Base-by-base conservation (phyloP, 2,113 vertebrate species). In the Cyanocitta stelleri region DNA sequence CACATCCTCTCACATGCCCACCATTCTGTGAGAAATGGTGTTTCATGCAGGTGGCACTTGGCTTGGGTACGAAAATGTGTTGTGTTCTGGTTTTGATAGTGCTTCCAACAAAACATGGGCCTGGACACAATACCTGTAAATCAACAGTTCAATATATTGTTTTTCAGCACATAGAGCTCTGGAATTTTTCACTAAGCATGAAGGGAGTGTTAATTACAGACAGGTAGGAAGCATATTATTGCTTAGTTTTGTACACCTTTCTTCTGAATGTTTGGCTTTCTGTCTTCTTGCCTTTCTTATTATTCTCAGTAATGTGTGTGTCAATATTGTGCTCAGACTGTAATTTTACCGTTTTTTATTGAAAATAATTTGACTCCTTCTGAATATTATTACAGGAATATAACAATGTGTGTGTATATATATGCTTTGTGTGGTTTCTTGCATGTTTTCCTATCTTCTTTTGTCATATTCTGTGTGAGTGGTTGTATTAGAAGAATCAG, bases 131-230 rank as follows among this genome's bases (percentile, higher is more conserved):
- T 37, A 52, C 24, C 35, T 86, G 0, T 64, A 69, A 95, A 78
- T 75, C 43, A 90, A 64, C 55, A 21, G 29, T 66, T 87, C 21
- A 32, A 41, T 92, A 52, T 93, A 14, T 78, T 97, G 78, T 96
- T 91, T 96, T 96, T 88, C 89, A 98, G 98, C 98, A 77, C 98
- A 98, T 56, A 98, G 98, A 97, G 98, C 96, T 83, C 94, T 98
- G 93, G 97, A 98, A 85, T 98, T 98, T 91, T 97, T 98, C 93
- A 87, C 43, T 49, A 96, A 97, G 49, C 94, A 6, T 17, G 90
- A 91, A 51, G 97, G 96, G 29, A 93, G 11, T 63, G 33, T 98
- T 91, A 96, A 98, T 93, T 98, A 98, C 81, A 97, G 89, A 96
- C 78, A 98, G 98, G 98, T 98, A 98, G 32, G 80, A 85, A 44